A percentile compares a stretch with the other conserved stretches of the same genome.
Conservation (phyloP, 2,797 vertebrate genomes). For the Alosa sapidissima region DNA sequence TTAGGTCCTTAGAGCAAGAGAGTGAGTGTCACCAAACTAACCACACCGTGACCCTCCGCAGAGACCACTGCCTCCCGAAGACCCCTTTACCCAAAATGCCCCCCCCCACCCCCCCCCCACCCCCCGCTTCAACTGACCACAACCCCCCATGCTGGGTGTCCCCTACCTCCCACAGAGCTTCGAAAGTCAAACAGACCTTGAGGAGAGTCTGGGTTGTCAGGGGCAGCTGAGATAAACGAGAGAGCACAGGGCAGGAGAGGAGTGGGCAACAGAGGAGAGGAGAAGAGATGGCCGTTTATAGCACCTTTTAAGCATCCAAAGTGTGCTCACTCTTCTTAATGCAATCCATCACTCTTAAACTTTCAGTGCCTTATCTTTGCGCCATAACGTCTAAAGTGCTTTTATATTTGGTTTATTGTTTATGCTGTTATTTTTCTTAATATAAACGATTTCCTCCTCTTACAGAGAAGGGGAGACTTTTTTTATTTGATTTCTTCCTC, state of each 20-base stretch:
- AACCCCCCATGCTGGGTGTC: not conserved
- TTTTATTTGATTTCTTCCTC: not conserved
- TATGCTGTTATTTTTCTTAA: not conserved
- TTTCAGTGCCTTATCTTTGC: not conserved
- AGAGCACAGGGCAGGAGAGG: not conserved
- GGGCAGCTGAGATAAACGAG: not conserved
- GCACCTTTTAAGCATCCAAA: not conserved
- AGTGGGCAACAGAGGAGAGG: not conserved
- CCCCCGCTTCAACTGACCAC: not conserved
- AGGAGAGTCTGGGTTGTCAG: constrained; percentile 48
- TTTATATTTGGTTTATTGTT: not conserved
- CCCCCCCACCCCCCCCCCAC: not conserved
- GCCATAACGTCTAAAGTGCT: not conserved
- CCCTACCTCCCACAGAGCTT: constrained; percentile 41
- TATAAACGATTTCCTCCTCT: not conserved
- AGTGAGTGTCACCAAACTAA: constrained; percentile 23
- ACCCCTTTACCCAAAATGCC: constrained; percentile 29
- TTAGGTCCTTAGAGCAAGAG: constrained; percentile 66
- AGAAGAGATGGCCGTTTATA: not conserved
- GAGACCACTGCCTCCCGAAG: constrained; percentile 4
- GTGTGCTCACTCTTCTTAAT: not conserved
- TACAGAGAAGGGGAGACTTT: not conserved
- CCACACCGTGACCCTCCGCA: not conserved
- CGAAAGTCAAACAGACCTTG: constrained; percentile 58
- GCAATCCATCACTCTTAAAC: not conserved